Conservation (phyloP, 2,797 vertebrate genomes). For the Crax fasciolata region DNA sequence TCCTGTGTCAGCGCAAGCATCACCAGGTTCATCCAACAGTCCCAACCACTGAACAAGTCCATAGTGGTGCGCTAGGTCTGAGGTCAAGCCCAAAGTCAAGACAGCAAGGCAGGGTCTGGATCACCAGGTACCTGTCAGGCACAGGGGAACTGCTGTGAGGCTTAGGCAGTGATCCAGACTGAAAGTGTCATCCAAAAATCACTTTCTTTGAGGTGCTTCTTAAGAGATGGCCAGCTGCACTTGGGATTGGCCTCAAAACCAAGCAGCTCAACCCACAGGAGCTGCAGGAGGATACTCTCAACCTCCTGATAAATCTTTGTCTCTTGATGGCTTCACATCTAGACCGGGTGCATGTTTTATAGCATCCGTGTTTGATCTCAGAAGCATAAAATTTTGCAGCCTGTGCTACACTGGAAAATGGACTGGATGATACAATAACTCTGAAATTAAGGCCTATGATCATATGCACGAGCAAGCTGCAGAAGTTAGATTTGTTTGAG, state of each 20-base stretch:
- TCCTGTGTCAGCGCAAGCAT: background rate
- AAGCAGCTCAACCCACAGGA: background rate
- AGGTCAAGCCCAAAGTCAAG: background rate
- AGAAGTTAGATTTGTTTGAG: background rate
- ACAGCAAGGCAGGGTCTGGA: background rate
- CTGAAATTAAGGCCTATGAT: background rate
- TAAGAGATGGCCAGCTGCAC: background rate
- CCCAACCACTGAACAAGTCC: background rate
- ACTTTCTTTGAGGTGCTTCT: background rate
- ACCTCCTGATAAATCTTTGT: background rate
- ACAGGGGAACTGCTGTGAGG: background rate
- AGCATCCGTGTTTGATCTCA: background rate
- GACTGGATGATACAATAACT: background rate
- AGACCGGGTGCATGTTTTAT: background rate
- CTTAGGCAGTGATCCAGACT: background rate
- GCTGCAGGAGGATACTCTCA: accelerated
- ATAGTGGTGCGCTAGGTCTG: background rate
- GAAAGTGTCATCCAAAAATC: background rate
- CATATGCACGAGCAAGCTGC: background rate
- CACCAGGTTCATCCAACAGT: background rate
- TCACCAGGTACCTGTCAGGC: background rate
- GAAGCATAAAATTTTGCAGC: background rate
- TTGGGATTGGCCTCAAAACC: background rate
- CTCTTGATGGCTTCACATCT: background rate
- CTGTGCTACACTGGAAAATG: background rate